A percentile compares a stretch with the other conserved stretches of the same genome.
Evolutionary conservation across 2,113 vertebrate species (phyloP).

Genomic region (Myrmecophaga tridactyla): DNA sequence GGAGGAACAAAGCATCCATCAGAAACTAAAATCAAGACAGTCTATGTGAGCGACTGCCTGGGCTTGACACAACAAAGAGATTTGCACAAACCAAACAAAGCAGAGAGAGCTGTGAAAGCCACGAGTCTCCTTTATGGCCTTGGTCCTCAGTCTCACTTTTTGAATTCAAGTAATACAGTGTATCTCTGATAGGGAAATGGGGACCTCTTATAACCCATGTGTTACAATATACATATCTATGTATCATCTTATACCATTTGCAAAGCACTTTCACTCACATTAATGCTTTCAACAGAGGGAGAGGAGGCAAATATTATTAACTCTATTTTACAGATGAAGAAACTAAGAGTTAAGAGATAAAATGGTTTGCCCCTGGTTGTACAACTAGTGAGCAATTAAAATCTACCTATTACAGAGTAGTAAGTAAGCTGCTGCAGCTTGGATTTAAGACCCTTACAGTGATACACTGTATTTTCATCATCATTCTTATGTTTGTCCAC

Average conservation of each 20-base stretch:
- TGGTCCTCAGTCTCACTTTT: neutral
- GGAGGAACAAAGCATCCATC: neutral
- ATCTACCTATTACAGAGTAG: conserved; percentile 5
- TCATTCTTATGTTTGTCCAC: neutral
- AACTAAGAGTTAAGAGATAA: neutral
- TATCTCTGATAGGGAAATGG: neutral
- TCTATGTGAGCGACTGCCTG: neutral
- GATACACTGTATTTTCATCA: neutral
- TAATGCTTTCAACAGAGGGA: neutral
- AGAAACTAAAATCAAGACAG: conserved; percentile 26
- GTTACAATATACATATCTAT: neutral
- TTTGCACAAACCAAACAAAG: too few relatives aligned
- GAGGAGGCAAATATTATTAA: neutral
- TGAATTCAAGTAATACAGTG: conserved; percentile 27
- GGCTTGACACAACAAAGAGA: neutral
- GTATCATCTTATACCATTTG: neutral
- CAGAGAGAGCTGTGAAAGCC: neutral
- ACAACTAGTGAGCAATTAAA: neutral
- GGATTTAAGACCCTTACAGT: conserved; percentile 27
- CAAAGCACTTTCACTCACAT: neutral
- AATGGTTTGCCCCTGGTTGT: neutral
- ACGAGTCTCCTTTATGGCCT: neutral
- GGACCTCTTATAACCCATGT: neutral
- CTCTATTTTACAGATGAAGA: neutral
- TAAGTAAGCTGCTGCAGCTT: neutral